Percentiles rank a stretch among this genome's conserved stretches.
Evolutionary conservation across 2,797 vertebrate genomes (phyloP).

Genomic region (Parauchenoglanis punctatus): DNA sequence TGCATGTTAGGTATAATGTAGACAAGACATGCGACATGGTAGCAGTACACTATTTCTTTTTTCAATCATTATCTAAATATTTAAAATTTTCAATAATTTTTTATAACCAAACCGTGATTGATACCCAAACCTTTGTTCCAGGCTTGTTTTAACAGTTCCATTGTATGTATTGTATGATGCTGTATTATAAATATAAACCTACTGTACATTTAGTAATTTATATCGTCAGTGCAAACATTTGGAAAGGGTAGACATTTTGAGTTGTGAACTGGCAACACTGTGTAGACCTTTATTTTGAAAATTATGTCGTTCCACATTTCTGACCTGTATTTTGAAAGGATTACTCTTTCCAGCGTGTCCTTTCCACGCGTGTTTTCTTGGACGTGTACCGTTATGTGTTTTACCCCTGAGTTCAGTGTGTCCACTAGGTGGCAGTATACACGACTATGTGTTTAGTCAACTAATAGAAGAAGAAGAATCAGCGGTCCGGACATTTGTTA

Average conservation of each 20-base stretch:
- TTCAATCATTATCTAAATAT: no score
- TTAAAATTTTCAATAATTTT: no score
- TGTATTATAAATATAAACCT: not conserved
- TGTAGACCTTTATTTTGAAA: slow-evolving; percentile 8
- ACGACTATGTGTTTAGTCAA: not conserved
- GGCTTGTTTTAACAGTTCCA: not conserved
- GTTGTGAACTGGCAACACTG: not conserved
- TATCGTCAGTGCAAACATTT: not conserved
- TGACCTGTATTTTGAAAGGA: slow-evolving; percentile 1
- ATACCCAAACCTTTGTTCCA: not conserved
- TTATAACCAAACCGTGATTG: not conserved
- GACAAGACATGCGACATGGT: no score
- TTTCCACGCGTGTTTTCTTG: slow-evolving; percentile 14
- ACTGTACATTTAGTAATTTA: not conserved
- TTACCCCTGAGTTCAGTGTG: not conserved
- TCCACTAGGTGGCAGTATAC: not conserved
- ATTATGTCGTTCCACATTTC: not conserved
- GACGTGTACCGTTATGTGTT: slow-evolving; percentile 1
- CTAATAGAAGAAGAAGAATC: not conserved
- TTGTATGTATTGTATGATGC: not conserved
- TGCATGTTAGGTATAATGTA: no score
- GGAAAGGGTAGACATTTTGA: not conserved
- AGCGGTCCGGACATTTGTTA: not conserved
- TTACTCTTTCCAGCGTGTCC: not conserved
- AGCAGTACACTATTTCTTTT: no score